Evolutionary conservation across 1,140 invertebrate genomes (phyloP).

Genomic region (Drosophila carrolli): DNA sequence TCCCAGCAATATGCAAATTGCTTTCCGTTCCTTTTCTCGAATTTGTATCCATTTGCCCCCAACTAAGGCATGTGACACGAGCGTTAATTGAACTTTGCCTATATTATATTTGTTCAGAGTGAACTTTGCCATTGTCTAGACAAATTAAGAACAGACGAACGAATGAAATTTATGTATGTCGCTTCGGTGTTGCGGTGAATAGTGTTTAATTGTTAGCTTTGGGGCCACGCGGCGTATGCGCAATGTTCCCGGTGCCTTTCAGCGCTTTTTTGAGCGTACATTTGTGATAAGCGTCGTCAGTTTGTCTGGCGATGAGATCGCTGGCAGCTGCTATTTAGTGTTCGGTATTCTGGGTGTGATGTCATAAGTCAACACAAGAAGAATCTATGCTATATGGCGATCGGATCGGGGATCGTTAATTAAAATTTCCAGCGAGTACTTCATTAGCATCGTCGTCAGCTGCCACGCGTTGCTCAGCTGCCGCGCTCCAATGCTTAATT

Average conservation of each 20-base stretch:
- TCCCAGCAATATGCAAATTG: conserved; percentile 39
- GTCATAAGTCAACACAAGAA: conserved; percentile 74
- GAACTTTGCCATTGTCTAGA: conserved; percentile 82
- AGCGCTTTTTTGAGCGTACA: background rate
- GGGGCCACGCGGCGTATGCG: conserved; percentile 69
- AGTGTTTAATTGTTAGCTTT: conserved; percentile 57
- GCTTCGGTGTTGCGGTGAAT: conserved; percentile 40
- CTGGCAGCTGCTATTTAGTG: conserved; percentile 34
- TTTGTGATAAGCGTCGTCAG: conserved; percentile 67
- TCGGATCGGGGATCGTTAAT: conserved; percentile 73
- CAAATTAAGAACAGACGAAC: conserved; percentile 70
- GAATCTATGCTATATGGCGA: conserved; percentile 48
- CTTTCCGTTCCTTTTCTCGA: conserved; percentile 5
- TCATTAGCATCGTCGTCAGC: conserved; percentile 69
- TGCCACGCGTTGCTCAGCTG: conserved; percentile 68
- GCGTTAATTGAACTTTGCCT: conserved; percentile 73
- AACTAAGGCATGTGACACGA: conserved; percentile 59
- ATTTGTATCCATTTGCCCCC: conserved; percentile 20
- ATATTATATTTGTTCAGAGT: conserved; percentile 49
- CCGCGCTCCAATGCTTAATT: conserved; percentile 80
- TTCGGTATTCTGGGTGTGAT: conserved; percentile 56
- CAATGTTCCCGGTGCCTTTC: conserved; percentile 40
- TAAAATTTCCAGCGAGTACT: conserved; percentile 80
- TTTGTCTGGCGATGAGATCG: conserved; percentile 60
- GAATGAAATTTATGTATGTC: conserved; percentile 51